Percentiles rank a stretch among this genome's conserved stretches.
These are phyloP conservation scores for Laothoe populi DNA, from an alignment of 2,888 invertebrate species.

Conservation along the genomic window DNA sequence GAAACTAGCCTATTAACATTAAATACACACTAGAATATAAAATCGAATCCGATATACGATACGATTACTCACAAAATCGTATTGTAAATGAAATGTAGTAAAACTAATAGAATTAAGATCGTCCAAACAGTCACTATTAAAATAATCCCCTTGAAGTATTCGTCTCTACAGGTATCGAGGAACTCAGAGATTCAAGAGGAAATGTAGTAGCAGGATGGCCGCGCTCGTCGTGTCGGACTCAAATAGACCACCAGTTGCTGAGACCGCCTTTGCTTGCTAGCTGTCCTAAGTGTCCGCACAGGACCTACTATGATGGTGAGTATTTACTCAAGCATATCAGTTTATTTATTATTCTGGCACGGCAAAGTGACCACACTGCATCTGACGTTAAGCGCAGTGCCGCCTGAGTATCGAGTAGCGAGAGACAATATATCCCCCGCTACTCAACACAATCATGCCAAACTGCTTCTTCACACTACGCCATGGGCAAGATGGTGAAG, in stretches of 20 bases:
- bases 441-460: no score
- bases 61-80: background rate
- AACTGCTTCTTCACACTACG: no score
- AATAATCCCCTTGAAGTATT: constrained; percentile 64
- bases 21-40: no score
- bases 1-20: no score
- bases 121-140: constrained; percentile 31
- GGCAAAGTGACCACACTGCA: no score
- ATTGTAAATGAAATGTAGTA: background rate
- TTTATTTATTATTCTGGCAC: constrained; percentile 19
- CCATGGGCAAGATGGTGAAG: no score
- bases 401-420: no score
- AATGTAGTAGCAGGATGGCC: constrained; percentile 73
- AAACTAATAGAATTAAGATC: background rate
- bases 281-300: constrained; percentile 71
- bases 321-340: constrained; percentile 23
- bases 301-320: constrained; percentile 68
- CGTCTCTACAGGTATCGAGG: constrained; percentile 78
- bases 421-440: no score
- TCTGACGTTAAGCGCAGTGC: no score
- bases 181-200: constrained; percentile 79
- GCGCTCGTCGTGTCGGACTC: constrained; percentile 68
- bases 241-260: constrained; percentile 60
- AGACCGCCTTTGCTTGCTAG: constrained; percentile 81
- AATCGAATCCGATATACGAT: background rate